A percentile compares a stretch with the other conserved stretches of the same genome.
Conservation (phyloP, 2,113 vertebrate species). For the Rhinolophus sinicus region DNA sequence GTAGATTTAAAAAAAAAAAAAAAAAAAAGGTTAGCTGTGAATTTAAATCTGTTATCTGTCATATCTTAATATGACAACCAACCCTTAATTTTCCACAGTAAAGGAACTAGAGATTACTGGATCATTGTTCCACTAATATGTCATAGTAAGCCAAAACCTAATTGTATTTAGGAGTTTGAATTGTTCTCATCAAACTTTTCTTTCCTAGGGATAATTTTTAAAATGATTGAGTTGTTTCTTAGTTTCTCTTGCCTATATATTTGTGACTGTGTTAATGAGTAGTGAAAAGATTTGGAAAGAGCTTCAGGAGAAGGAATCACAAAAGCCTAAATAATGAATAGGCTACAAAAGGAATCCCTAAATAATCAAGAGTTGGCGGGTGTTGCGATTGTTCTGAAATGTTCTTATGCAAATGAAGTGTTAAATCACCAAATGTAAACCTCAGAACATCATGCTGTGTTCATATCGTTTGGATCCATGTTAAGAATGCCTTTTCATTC, state of each 20-base stretch:
- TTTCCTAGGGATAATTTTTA: background rate
- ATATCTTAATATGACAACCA: background rate
- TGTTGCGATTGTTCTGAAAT: conserved; percentile 13
- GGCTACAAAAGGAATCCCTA: background rate
- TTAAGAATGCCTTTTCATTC: background rate
- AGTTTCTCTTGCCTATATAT: background rate
- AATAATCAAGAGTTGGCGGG: background rate
- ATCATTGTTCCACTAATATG: conserved; percentile 49
- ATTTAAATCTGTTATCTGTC: conserved; percentile 40
- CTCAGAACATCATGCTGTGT: background rate
- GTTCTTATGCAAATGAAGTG: background rate
- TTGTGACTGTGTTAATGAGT: conserved; percentile 5
- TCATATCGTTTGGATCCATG: background rate
- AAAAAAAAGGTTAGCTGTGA: background rate
- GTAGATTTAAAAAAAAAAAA: background rate
- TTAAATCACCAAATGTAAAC: background rate
- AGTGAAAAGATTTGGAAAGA: background rate
- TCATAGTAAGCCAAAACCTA: conserved; percentile 40
- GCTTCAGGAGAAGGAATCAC: conserved; percentile 22
- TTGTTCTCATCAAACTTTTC: conserved; percentile 19
- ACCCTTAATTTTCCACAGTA: conserved; percentile 30
- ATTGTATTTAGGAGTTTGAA: conserved; percentile 39
- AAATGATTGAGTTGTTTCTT: conserved; percentile 14
- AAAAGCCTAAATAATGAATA: background rate
- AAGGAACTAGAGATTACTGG: conserved; percentile 37